Evolutionary conservation across 2,888 invertebrate genomes (phyloP), one percentile per base, ranked within the genome.

Genomic region (Neoitamus cyanurus): DNA sequence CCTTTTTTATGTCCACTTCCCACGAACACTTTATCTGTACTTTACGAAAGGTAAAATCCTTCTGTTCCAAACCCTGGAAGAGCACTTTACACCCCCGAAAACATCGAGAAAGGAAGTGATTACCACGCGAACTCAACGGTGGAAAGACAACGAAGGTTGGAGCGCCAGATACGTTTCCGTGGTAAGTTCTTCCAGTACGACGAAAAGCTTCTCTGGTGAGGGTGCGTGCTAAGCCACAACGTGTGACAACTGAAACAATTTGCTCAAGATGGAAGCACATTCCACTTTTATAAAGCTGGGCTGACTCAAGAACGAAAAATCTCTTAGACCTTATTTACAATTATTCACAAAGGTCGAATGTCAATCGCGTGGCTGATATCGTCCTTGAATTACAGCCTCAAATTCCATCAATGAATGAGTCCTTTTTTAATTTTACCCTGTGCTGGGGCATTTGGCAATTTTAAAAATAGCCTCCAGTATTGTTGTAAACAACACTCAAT

Each of bases 11-110:
- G 13, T 77, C 46, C 46, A 28, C 77, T 77, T 77, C 77, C 42
- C 46, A 77, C 77, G 37, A 77, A 77, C 77, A 77, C 77, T 77
- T 77, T 34, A 77, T n/a, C 77, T 28, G 77, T 30, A 77, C 77
- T 77, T 77, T 42, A 25, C 42, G 77, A 77, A 77, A 77, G 42
- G 46, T 77, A 28, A 13, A 30, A 42, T 42, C 46, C 42, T 77
- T 77, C 77, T 42, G 77, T 30, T 77, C 36, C 25, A 46, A 30
- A 36, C 11, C 25, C 30, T 77, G 25, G 25, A n/a, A 46, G 25
- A 42, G 30, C 11, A n/a, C 36, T 77, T 77, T 28, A 77, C 77
- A 28, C 46, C 77, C 30, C 28, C 42, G 36, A 77, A 77, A 70
- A 77, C 25, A 42, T 77, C 25, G 46, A 20, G 42, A 46, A 15